These are phyloP conservation scores for Eublepharis macularius DNA, from an alignment of 2,113 vertebrate species.

Conservation along the genomic window DNA sequence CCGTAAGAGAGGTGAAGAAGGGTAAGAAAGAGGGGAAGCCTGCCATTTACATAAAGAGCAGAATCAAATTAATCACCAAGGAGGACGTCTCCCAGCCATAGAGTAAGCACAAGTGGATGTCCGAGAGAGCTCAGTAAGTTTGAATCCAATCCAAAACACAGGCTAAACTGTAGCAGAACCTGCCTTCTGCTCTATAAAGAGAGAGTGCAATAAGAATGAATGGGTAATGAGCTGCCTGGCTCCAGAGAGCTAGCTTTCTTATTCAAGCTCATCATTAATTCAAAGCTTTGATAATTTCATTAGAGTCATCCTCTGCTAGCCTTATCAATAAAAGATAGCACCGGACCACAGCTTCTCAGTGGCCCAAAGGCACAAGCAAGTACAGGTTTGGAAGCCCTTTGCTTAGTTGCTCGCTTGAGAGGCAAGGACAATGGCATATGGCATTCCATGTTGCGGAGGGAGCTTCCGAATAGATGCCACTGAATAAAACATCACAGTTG, in stretches of 20 bases:
- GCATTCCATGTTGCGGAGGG: slow-evolving; percentile 72
- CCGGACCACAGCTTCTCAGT: slow-evolving; percentile 83
- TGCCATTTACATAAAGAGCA: slow-evolving; percentile 36
- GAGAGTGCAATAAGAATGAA: slow-evolving; percentile 90
- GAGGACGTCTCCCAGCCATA: slow-evolving; percentile 66
- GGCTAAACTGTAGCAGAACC: slow-evolving; percentile 78
- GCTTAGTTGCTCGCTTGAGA: slow-evolving; percentile 61
- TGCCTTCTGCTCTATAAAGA: slow-evolving; percentile 83
- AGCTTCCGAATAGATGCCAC: slow-evolving; percentile 66
- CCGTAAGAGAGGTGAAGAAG: slow-evolving; percentile 32
- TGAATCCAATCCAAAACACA: slow-evolving; percentile 88
- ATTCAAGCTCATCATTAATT: slow-evolving; percentile 99
- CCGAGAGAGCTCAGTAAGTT: slow-evolving; percentile 70
- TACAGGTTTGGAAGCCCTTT: slow-evolving; percentile 68
- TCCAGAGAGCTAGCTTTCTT: slow-evolving; percentile 92
- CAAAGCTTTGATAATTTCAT: slow-evolving; percentile 99
- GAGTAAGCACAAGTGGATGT: slow-evolving; percentile 54
- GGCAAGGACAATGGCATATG: slow-evolving; percentile 83
- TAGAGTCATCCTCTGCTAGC: slow-evolving; percentile 85
- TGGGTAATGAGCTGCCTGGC: slow-evolving; percentile 89
- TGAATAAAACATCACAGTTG: slow-evolving; percentile 84
- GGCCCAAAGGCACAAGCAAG: slow-evolving; percentile 72
- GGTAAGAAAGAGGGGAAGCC: slow-evolving; percentile 30
- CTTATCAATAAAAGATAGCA: slow-evolving; percentile 97
- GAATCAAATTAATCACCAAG: slow-evolving; percentile 69